Percentiles rank a stretch among this genome's conserved stretches.
Evolutionary conservation across 2,888 invertebrate species (phyloP).

Genomic region (Notodonta ziczac): DNA sequence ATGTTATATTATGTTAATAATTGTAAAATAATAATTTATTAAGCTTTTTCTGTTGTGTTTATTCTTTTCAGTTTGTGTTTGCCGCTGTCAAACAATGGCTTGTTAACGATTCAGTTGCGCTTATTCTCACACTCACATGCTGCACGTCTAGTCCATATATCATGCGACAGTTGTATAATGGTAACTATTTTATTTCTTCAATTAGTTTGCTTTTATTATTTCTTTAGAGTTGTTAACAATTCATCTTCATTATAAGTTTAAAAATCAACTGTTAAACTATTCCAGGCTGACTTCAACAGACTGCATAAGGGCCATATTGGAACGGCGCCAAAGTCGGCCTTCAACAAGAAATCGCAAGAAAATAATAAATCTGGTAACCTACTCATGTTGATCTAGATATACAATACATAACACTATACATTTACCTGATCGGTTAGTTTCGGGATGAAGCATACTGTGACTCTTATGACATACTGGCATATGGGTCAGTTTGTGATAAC

Average conservation of each 20-base stretch:
- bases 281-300: conserved; percentile 90
- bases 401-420: too few species aligned
- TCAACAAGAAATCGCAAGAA: conserved; percentile 65
- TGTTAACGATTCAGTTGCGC: conserved; percentile 44
- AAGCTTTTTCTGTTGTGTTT: conserved; percentile 40
- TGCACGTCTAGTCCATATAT: conserved; percentile 13
- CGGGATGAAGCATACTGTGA: too few species aligned
- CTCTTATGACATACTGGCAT: too few species aligned
- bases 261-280: conserved; percentile 10
- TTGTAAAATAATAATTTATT: neutral
- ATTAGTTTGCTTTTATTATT: neutral
- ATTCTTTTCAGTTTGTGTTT: conserved; percentile 45
- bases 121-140: conserved; percentile 24
- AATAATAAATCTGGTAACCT: conserved; percentile 78
- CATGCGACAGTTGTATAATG: conserved; percentile 17
- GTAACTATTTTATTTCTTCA: conserved; percentile 21
- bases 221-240: too few species aligned
- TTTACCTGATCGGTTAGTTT: too few species aligned
- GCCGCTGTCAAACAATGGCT: conserved; percentile 31
- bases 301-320: conserved; percentile 92
- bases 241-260: too few species aligned
- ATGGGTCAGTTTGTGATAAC: too few species aligned
- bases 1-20: neutral
- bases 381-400: too few species aligned
- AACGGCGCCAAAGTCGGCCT: conserved; percentile 86